Percentiles rank a stretch among this genome's conserved stretches.
phyloP scores from a whole-genome alignment of 2,888 invertebrate genomes.

The Melolontha melolontha region DNA sequence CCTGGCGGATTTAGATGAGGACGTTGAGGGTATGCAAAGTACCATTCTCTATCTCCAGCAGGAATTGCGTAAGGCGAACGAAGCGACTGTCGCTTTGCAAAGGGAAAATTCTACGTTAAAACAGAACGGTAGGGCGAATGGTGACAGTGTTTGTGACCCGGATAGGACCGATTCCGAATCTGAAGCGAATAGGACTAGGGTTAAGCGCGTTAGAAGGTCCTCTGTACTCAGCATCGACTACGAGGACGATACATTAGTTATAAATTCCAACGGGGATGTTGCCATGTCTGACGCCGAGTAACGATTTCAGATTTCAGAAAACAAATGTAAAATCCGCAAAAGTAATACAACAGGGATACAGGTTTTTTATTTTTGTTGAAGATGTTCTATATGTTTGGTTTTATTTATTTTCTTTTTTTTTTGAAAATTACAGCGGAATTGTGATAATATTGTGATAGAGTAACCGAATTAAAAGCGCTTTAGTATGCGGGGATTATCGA shows the following conservation, averaged over 20 bases:
- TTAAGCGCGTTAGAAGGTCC: slow-evolving; percentile 78
- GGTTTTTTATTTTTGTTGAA: slow-evolving; percentile 28
- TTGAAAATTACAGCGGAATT: slow-evolving; percentile 14
- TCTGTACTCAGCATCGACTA: slow-evolving; percentile 80
- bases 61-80: slow-evolving; percentile 87
- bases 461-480: slow-evolving; percentile 4
- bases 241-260: slow-evolving; percentile 80
- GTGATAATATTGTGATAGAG: slow-evolving; percentile 34
- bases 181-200: slow-evolving; percentile 66
- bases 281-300: slow-evolving; percentile 65
- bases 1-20: slow-evolving; percentile 95
- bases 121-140: slow-evolving; percentile 55
- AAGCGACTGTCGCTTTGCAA: slow-evolving; percentile 70
- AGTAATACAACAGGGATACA: slow-evolving; percentile 22
- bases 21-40: slow-evolving; percentile 98
- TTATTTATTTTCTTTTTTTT: slow-evolving; percentile 10
- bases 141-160: slow-evolving; percentile 61
- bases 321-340: slow-evolving; percentile 11
- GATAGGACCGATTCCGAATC: slow-evolving; percentile 66
- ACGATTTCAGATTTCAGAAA: neutral
- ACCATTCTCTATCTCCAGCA: slow-evolving; percentile 95
- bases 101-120: slow-evolving; percentile 67
- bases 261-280: slow-evolving; percentile 76
- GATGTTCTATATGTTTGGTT: neutral
- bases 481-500: neutral